Percentiles rank a stretch among this genome's conserved stretches.
These are phyloP conservation scores for Drosophila stalkeri DNA, from an alignment of 2,888 invertebrate genomes.

Conservation along the genomic window DNA sequence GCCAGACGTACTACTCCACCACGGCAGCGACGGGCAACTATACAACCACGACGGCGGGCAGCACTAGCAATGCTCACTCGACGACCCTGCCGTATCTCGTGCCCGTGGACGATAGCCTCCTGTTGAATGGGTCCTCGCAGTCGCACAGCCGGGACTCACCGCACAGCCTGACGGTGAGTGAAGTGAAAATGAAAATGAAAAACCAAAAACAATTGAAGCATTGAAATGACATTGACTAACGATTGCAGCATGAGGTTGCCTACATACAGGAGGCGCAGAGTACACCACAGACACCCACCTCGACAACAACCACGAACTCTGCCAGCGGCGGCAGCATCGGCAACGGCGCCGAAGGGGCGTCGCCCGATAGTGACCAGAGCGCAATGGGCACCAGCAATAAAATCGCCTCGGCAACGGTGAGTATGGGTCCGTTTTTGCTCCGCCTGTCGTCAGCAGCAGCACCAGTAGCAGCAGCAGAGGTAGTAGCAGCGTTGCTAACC, in stretches of 20 bases:
- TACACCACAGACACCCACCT: conserved; percentile 86
- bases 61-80: conserved; percentile 85
- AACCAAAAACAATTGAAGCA: background rate
- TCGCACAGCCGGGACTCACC: conserved; percentile 88
- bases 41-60: conserved; percentile 82
- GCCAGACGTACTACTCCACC: conserved; percentile 89
- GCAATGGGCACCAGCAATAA: conserved; percentile 86
- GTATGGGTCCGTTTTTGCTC: conserved; percentile 72
- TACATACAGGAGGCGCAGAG: conserved; percentile 84
- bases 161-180: conserved; percentile 89
- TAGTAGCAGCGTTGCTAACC: conserved; percentile 43
- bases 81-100: conserved; percentile 88
- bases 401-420: conserved; percentile 96
- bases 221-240: conserved; percentile 55
- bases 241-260: conserved; percentile 83
- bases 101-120: conserved; percentile 89
- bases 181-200: conserved; percentile 12
- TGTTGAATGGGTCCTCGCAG: conserved; percentile 86
- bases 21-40: conserved; percentile 86
- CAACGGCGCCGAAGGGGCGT: conserved; percentile 76
- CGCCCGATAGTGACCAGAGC: conserved; percentile 81
- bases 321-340: conserved; percentile 85
- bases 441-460: conserved; percentile 18
- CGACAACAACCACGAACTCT: conserved; percentile 87
- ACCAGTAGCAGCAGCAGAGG: background rate